These are phyloP conservation scores for Sialia sialis DNA, from an alignment of 2,113 vertebrate genomes.

Conservation along the genomic window DNA sequence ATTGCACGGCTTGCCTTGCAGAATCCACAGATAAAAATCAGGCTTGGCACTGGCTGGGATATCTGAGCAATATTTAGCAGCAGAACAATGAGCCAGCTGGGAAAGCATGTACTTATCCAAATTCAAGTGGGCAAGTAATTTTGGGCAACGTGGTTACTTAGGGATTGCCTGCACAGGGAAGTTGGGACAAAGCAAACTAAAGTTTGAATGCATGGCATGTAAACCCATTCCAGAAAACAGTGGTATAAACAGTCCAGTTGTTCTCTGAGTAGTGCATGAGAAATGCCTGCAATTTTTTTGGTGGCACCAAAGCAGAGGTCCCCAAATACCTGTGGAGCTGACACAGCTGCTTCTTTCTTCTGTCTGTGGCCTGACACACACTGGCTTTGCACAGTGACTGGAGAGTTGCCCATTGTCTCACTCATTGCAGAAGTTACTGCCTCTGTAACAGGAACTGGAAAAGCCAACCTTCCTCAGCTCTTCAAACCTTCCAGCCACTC, in stretches of 20 bases:
- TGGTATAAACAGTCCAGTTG: background rate
- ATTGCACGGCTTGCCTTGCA: conserved; percentile 39
- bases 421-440: background rate
- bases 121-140: background rate
- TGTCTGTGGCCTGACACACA: background rate
- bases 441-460: background rate
- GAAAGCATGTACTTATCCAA: background rate
- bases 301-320: background rate
- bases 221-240: background rate
- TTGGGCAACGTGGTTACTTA: background rate
- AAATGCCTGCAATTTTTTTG: background rate
- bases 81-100: conserved; percentile 1
- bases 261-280: background rate
- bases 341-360: background rate
- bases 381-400: background rate
- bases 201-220: background rate
- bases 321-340: background rate
- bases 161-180: background rate
- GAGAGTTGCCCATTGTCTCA: background rate
- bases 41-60: conserved; percentile 4
- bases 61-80: conserved; percentile 13
- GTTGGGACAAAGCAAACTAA: background rate
- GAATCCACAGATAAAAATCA: conserved; percentile 31
- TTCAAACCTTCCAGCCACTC: background rate
- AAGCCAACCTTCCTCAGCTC: background rate